Evolutionary conservation across 1,140 invertebrate species (phyloP).

Genomic region (Panagrolaimus sp.): DNA sequence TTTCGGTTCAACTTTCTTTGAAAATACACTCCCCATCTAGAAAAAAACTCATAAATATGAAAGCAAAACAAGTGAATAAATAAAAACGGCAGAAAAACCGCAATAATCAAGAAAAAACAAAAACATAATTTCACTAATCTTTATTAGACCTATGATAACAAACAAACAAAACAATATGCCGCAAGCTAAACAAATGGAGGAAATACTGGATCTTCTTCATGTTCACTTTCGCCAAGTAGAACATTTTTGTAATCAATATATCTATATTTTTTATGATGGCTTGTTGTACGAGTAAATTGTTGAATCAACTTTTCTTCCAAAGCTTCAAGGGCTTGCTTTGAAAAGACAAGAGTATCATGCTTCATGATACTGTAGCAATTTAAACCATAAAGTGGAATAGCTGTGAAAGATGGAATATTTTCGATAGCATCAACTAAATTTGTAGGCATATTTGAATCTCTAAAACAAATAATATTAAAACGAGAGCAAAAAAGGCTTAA

Average conservation of each 20-base stretch:
- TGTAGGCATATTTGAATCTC: constrained; percentile 23
- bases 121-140: background rate
- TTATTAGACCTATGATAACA: constrained; percentile 9
- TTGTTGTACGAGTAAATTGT: constrained; percentile 69
- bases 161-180: constrained; percentile 19
- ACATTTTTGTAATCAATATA: constrained; percentile 54
- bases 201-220: constrained; percentile 47
- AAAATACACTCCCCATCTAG: constrained; percentile 17
- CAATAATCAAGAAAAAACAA: constrained; percentile 20
- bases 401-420: constrained; percentile 73
- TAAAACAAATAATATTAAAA: constrained; percentile 18
- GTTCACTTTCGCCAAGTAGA: constrained; percentile 49
- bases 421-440: constrained; percentile 67
- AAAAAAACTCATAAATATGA: constrained; percentile 22
- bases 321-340: constrained; percentile 73
- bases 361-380: constrained; percentile 83
- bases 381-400: constrained; percentile 87
- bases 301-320: constrained; percentile 80
- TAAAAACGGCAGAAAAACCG: constrained; percentile 19
- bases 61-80: constrained; percentile 5
- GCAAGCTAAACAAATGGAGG: constrained; percentile 50
- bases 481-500: constrained; percentile 19
- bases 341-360: constrained; percentile 85
- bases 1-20: background rate
- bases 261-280: constrained; percentile 46